These are phyloP conservation scores for Ficedula albicollis DNA, from an alignment of 2,797 vertebrate species.

Conservation along the genomic window DNA sequence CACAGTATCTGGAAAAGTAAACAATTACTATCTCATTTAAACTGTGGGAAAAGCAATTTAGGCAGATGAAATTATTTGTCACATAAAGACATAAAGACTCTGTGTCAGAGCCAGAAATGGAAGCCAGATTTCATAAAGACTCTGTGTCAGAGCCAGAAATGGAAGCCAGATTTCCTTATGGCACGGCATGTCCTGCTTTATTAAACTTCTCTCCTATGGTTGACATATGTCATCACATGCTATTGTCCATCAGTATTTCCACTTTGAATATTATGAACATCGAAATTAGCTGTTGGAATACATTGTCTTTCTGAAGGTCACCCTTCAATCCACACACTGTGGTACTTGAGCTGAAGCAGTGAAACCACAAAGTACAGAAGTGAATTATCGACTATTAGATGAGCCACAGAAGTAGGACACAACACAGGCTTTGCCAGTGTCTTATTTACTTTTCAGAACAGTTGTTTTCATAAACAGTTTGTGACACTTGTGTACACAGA, in stretches of 20 bases:
- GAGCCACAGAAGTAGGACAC: slow-evolving; percentile 26
- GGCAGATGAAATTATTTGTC: not conserved
- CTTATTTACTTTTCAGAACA: slow-evolving; percentile 43
- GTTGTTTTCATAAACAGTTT: slow-evolving; percentile 47
- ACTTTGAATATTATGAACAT: not conserved
- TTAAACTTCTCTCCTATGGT: not conserved
- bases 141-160: slow-evolving; percentile 6
- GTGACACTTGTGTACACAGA: slow-evolving; percentile 21
- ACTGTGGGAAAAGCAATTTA: slow-evolving; percentile 1
- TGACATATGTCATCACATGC: not conserved
- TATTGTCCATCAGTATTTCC: not conserved
- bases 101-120: not conserved
- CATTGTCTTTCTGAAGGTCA: not conserved
- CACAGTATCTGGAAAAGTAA: not conserved
- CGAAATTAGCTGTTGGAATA: not conserved
- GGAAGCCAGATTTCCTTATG: slow-evolving; percentile 1
- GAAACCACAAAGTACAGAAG: not conserved
- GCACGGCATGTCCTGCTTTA: not conserved
- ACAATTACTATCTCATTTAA: not conserved
- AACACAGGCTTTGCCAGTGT: not conserved
- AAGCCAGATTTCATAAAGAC: slow-evolving; percentile 22
- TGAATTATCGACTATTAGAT: not conserved
- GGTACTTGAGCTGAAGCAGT: not conserved
- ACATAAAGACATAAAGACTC: not conserved
- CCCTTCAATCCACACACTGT: not conserved